Base-by-base conservation (phyloP, 2,113 vertebrate genomes). In the Plestiodon gilberti region DNA sequence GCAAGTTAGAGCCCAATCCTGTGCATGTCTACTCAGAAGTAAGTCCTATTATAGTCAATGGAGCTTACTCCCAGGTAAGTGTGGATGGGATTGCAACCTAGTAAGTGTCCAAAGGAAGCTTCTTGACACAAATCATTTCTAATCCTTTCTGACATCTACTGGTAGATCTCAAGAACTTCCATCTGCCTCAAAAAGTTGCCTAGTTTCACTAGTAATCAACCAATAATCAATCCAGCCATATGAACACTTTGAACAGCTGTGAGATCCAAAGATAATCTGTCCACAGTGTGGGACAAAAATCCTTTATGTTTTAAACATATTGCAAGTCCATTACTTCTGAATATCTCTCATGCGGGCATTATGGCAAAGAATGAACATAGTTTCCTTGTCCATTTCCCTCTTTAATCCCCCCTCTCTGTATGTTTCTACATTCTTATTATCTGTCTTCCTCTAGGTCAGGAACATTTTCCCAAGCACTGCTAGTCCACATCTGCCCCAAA, bases 401-500 rank as follows among this genome's bases (percentile, higher is more conserved):
- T 2, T 14, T 2, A 15, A 3, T 67, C 55, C 20, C 30, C 55
- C 61, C 18, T 22, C n/a, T 17, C 52, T 52, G 22, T 35, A 3
- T 18, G 61, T 30, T 64, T 61, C 15, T 61, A 35, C 14, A 22
- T 62, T 57, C 61, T 65, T 43, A 17, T 13, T 23, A 35, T 82
- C 13, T 81, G 25, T 6, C 28, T 67, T 25, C 1, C 2, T 0
- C 2, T 10, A 67, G 38, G 40, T 81, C n/a, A 69, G 1, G 23
- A 6, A 48, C 52, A 40, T 69, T 89, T 23, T 90, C 65, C 61
- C 55, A 64, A 85, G 57, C 59, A 89, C 52, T 1, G 0, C 0
- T 83, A 69, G 30, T 33, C 62, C 78, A 80, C 83, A 88, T 43
- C 20, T 69, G 43, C 43, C n/a, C 7, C 48, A 85, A 89, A 59